phyloP scores from a whole-genome alignment of 2,113 vertebrate species.

The western clawed frog (Xenopus tropicalis) region UCB_Xtro_10.0 CM004445.2:28192001-28192500 shows the following conservation, averaged over 20 bases:
- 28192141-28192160: constrained; percentile 83
- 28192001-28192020: constrained; percentile 75
- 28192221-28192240: constrained; percentile 67
- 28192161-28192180: constrained; percentile 79
- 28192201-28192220: constrained; percentile 70
- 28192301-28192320: constrained; percentile 66
- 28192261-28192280: constrained; percentile 71
- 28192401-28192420: constrained; percentile 69
- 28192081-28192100: constrained; percentile 71
- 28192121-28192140: constrained; percentile 74
- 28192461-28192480: constrained; percentile 60
- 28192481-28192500: constrained; percentile 67
- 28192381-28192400: constrained; percentile 73
- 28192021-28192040: constrained; percentile 71
- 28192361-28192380: constrained; percentile 65
- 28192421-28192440: constrained; percentile 74
- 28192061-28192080: constrained; percentile 77
- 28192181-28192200: constrained; percentile 83
- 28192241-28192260: constrained; percentile 65
- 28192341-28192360: constrained; percentile 60
- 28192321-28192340: constrained; percentile 57
- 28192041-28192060: constrained; percentile 68
- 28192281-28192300: constrained; percentile 73
- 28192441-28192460: constrained; percentile 65
- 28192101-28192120: constrained; percentile 75